Evolutionary conservation across 2,797 vertebrate species (phyloP).

Genomic region (Paedocypris micromegethes): DNA sequence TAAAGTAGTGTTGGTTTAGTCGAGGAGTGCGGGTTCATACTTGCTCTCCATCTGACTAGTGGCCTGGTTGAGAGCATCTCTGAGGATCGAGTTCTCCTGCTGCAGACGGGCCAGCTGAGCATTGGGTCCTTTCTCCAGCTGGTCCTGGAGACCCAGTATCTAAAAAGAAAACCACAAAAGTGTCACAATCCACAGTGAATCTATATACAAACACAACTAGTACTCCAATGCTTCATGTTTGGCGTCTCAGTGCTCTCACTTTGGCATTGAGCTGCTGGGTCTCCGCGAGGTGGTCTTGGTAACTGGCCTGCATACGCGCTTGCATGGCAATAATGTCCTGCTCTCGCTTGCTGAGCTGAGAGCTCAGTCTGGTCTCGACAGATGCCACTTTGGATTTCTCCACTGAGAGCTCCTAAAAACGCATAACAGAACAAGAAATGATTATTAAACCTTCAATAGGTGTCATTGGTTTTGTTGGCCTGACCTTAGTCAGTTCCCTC

Average conservation of each 20-base stretch:
- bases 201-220: too few species aligned
- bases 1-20: neutral
- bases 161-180: constrained; percentile 46
- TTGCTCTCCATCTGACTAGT: constrained; percentile 97
- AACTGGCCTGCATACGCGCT: constrained; percentile 90
- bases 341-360: constrained; percentile 79
- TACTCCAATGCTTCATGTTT: too few species aligned
- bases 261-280: constrained; percentile 85
- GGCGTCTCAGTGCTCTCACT: constrained; percentile 58
- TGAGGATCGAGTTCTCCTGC: constrained; percentile 94
- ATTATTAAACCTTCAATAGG: neutral
- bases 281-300: constrained; percentile 83
- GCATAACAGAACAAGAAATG: neutral
- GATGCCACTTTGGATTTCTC: constrained; percentile 79
- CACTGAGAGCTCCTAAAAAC: constrained; percentile 73
- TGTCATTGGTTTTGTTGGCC: neutral
- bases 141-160: constrained; percentile 83
- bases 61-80: constrained; percentile 92
- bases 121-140: constrained; percentile 90
- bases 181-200: neutral
- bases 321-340: constrained; percentile 82
- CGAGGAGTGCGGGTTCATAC: constrained; percentile 65
- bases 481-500: constrained; percentile 84
- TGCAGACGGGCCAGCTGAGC: constrained; percentile 87
- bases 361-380: constrained; percentile 79